Percentiles rank a stretch among this genome's conserved stretches.
phyloP scores from a whole-genome alignment of 2,888 invertebrate genomes.

The Lycophotia porphyrea region DNA sequence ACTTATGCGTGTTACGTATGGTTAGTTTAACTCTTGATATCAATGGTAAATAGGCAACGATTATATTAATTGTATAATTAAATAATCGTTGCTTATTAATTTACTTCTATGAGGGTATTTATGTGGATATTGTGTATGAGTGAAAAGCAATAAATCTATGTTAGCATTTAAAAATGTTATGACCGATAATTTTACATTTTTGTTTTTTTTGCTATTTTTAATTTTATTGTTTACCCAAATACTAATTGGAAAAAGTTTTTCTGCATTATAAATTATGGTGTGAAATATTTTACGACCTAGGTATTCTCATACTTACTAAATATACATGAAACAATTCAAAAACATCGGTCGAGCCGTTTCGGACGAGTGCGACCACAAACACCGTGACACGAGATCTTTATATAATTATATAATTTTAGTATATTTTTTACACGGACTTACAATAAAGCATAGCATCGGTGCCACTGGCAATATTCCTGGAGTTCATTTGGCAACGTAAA shows the following conservation, averaged over 20 bases:
- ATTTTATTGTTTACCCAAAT: neutral
- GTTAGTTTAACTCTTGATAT: conserved; percentile 30
- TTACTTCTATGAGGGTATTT: neutral
- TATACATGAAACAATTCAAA: no score
- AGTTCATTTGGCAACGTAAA: conserved; percentile 84
- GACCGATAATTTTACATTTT: neutral
- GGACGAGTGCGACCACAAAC: no score
- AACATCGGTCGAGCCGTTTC: no score
- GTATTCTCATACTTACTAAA: no score
- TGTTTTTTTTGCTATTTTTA: neutral
- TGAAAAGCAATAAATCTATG: neutral
- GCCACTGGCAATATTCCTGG: conserved; percentile 73
- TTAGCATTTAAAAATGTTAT: neutral
- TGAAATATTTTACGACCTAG: no score
- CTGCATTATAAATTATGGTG: no score
- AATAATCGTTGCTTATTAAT: conserved; percentile 1
- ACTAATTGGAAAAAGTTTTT: neutral
- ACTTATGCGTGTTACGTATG: conserved; percentile 27
- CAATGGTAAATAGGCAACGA: neutral
- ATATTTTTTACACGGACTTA: conserved; percentile 6
- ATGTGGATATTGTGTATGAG: neutral
- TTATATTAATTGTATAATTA: conserved; percentile 14
- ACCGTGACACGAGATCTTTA: no score
- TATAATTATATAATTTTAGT: no score
- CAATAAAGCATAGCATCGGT: conserved; percentile 60